Conservation (phyloP, 2,888 invertebrate genomes). For the Tetragonula carbonaria region DNA sequence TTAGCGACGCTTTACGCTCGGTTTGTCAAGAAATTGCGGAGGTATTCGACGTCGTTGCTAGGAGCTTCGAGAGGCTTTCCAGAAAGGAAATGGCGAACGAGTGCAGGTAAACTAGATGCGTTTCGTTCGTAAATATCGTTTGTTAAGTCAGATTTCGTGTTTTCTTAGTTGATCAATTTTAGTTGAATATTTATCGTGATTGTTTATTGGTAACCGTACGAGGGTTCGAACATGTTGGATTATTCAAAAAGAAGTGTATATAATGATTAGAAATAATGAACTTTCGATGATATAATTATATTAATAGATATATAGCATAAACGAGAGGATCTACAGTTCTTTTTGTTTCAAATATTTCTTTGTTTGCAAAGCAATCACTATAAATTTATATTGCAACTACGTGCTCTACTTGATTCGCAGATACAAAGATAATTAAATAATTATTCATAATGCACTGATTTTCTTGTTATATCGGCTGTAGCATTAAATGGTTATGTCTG, state of each 20-base stretch:
- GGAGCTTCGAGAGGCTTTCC: background rate
- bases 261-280: background rate
- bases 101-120: background rate
- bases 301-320: no score
- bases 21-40: slow-evolving; percentile 23
- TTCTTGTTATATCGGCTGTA: no score
- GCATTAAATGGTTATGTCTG: no score
- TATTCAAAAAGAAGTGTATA: background rate
- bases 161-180: background rate
- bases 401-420: no score
- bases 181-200: background rate
- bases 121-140: background rate
- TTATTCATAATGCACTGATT: no score
- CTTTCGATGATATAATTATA: no score
- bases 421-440: no score
- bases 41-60: background rate
- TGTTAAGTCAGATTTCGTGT: background rate
- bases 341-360: no score
- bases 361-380: no score
- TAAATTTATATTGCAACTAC: no score
- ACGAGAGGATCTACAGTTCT: no score
- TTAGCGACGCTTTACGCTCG: slow-evolving; percentile 2
- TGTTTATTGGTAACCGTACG: background rate
- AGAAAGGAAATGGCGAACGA: background rate
- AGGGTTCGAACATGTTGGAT: background rate